Percentiles rank a stretch among this genome's conserved stretches.
phyloP scores from a whole-genome alignment of 2,888 invertebrate genomes.

The Caenorhabditis doughertyi region DNA sequence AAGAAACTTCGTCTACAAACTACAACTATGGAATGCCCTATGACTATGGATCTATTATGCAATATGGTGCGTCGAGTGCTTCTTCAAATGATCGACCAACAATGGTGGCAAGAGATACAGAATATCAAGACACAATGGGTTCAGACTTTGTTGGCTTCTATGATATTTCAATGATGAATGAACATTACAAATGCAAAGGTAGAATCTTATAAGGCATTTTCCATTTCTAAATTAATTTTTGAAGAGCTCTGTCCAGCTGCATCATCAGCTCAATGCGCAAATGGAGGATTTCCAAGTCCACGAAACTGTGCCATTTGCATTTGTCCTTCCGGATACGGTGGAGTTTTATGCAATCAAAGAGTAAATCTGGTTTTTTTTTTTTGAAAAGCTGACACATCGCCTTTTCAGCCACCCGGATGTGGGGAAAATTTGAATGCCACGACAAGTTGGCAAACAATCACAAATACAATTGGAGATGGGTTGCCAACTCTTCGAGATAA shows the following conservation, averaged over 20 bases:
- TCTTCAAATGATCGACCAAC: constrained; percentile 70
- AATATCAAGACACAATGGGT: constrained; percentile 75
- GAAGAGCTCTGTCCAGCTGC: constrained; percentile 61
- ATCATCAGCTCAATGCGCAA: constrained; percentile 71
- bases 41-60: constrained; percentile 80
- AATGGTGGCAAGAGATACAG: constrained; percentile 70
- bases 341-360: constrained; percentile 66
- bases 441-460: constrained; percentile 33
- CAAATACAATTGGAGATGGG: constrained; percentile 62
- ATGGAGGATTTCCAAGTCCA: constrained; percentile 78
- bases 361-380: constrained; percentile 25
- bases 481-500: constrained; percentile 53
- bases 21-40: constrained; percentile 79
- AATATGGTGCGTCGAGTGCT: constrained; percentile 72
- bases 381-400: neutral
- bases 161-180: constrained; percentile 80
- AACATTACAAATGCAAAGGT: constrained; percentile 78
- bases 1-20: constrained; percentile 75
- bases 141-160: constrained; percentile 75
- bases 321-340: constrained; percentile 79
- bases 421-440: constrained; percentile 64
- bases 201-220: neutral
- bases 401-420: constrained; percentile 66
- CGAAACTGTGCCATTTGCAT: constrained; percentile 74
- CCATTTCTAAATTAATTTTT: neutral